Evolutionary conservation across 2,113 vertebrate species (phyloP), one percentile per base, ranked within the genome.

Genomic region (Macquaria australasica): DNA sequence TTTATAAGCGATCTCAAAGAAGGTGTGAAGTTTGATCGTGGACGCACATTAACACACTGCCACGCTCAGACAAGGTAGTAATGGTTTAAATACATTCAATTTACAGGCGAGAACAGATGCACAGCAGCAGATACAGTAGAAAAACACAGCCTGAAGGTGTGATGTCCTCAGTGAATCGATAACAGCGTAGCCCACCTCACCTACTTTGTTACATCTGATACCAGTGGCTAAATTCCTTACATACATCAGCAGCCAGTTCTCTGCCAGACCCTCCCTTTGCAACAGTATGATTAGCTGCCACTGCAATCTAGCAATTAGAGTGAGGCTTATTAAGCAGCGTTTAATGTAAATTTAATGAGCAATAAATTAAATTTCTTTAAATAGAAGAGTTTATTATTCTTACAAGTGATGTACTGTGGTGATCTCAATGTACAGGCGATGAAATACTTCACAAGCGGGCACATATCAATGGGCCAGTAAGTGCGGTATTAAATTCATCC

Each of bases 311-410:
- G 88, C 94, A 95, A 96, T 94, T 94, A 95, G 91, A 87, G 73
- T 69, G 87, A 91, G 88, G 89, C 91, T 93, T 95, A 95, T 95
- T 95, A 95, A 89, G 91, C 90, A 88, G 90, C 82, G 91, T 90
- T 94, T 93, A 95, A 96, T 95, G 94, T 93, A 94, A 93, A 92
- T 94, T 95, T 96, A 95, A 96, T 96, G 95, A 95, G 93, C 94
- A 93, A 95, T 95, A 93, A 94, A 93, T 93, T 93, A 85, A 75
- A 84, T 92, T 88, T 91, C 92, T 93, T 95, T 94, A 94, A 94
- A 95, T 93, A 94, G 94, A 94, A 92, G 89, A 94, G 85, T 89
- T 87, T 92, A 95, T 95, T 90, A 94, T 94, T 95, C 88, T 95
- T 93, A 92, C 91, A 93, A 94, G 95, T 93, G 88, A 93, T 93